Conservation (phyloP, 2,113 vertebrate genomes). For the Coracopsis vasa region DNA sequence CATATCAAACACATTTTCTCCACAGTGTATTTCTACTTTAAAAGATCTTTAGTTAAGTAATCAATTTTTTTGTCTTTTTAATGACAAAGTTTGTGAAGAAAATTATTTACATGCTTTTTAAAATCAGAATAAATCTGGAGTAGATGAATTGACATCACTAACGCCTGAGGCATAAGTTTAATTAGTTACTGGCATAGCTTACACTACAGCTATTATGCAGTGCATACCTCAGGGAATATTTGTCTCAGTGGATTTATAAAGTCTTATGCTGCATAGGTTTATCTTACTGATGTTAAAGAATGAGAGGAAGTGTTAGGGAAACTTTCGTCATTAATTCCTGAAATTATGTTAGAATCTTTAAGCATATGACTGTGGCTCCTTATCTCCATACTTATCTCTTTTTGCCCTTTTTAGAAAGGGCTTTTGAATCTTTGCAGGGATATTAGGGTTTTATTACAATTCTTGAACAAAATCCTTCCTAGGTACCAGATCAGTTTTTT, state of each 20-base stretch:
- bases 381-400: neutral
- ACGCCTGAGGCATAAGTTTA: constrained; percentile 29
- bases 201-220: neutral
- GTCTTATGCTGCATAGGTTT: neutral
- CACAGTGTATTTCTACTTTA: neutral
- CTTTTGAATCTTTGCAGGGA: neutral
- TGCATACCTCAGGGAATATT: neutral
- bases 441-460: neutral
- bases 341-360: neutral
- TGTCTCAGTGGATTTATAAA: constrained; percentile 11
- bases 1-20: neutral
- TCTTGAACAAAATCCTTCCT: neutral
- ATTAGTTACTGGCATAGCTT: constrained; percentile 41
- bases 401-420: neutral
- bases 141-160: neutral
- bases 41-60: neutral
- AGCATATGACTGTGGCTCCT: neutral
- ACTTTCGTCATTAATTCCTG: neutral
- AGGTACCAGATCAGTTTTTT: neutral
- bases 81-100: neutral
- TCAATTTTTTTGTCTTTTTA: neutral
- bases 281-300: neutral
- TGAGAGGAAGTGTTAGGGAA: neutral
- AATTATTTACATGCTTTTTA: neutral
- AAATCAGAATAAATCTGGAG: constrained; percentile 10